Evolutionary conservation across 2,888 invertebrate genomes (phyloP), one percentile per base, ranked within the genome.

Genomic region (Melanostoma scalare): DNA sequence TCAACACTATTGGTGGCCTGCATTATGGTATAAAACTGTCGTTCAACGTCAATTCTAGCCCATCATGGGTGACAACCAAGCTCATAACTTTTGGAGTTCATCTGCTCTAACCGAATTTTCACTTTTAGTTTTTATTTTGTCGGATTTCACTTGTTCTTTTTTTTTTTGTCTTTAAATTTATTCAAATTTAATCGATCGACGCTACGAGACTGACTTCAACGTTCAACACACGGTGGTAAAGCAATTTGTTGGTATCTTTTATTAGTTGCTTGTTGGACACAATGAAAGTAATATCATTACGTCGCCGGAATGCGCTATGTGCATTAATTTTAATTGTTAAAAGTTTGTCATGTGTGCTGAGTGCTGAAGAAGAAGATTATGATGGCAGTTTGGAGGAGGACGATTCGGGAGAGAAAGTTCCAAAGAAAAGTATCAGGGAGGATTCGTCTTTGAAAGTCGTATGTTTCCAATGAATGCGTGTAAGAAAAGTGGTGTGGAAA

Each of bases 301-400:
- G 69, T 48, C 67, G 71, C 44, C 71, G 69, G 48, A 79, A 65
- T 84, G 79, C 71, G 38, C 38, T 84, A 9, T 84, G 50, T 74
- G 79, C 79, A 50, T 20, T 84, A 35, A 63, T 79, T 61, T 56
- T 84, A 9, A 53, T 84, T 33, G 36, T 79, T 6, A 55, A 55
- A 4, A 10, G 65, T 71, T 52, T 79, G n/a, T 52, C 78, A 35
- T 53, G 65, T 67, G 79, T 79, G 2, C 8, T 58, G 6, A 9
- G 78, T 74, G 82, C 63, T 36, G 82, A 84, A 5, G 84, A 84
- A 55, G 90, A 89, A 69, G 89, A 90, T 67, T 89, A 90, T 67
- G 90, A 89, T 71, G 89, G 89, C 56, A 90, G 90, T 67, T 75
- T 85, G 30, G 90, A 90, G 76, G 90, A 90, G 63, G 90, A 90